Evolutionary conservation across 1,140 invertebrate species (phyloP).

Genomic region (Procambarus clarkii): DNA sequence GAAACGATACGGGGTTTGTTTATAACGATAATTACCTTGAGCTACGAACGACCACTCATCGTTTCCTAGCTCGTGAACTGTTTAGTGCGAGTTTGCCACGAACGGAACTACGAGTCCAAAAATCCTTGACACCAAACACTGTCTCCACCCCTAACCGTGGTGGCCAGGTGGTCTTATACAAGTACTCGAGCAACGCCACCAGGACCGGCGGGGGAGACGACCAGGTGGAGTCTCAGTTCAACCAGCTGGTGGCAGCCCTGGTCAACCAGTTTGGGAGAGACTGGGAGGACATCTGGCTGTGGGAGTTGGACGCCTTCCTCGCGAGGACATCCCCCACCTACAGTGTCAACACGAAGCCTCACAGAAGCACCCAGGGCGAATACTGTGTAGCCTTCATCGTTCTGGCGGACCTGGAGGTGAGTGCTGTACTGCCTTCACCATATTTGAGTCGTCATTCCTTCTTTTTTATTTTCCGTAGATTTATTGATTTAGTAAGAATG

Average conservation of each 20-base stretch:
- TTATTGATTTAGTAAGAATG: neutral
- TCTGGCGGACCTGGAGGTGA: slow-evolving; percentile 21
- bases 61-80: no score
- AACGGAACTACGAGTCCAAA: neutral
- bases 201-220: neutral
- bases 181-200: neutral
- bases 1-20: no score
- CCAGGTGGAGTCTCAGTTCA: neutral
- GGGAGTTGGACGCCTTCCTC: neutral
- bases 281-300: neutral
- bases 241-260: neutral
- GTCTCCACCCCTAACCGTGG: neutral
- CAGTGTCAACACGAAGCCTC: neutral
- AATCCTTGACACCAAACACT: no score
- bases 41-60: no score
- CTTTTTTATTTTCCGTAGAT: neutral
- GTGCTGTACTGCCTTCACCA: neutral
- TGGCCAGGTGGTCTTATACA: neutral
- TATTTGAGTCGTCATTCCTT: no score
- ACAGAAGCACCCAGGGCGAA: neutral
- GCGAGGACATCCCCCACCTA: neutral
- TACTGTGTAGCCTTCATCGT: slow-evolving; percentile 26
- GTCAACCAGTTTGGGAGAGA: neutral
- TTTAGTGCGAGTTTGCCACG: no score
- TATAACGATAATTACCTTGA: no score